These are phyloP conservation scores for Sinotaia quadrata DNA, from an alignment of 2,888 invertebrate genomes.

Conservation along the genomic window DNA sequence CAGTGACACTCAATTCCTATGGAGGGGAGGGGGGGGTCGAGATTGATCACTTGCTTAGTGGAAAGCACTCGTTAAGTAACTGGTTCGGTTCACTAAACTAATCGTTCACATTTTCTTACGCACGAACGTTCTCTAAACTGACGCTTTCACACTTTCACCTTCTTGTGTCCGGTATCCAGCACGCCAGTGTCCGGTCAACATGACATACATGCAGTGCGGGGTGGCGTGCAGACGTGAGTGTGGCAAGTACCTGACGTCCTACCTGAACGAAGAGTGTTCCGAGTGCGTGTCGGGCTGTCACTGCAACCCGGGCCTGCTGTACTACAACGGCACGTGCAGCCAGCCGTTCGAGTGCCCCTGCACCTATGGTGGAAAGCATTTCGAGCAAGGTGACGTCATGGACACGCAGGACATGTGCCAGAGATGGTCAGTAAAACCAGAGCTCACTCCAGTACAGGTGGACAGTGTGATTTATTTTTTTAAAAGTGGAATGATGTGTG, in stretches of 20 bases:
- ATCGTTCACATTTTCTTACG: no score
- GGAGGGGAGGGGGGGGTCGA: no score
- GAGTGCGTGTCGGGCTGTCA: conserved; percentile 33
- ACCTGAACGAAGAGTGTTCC: conserved; percentile 20
- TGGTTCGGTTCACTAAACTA: no score
- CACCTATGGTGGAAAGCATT: conserved; percentile 27
- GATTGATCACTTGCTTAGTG: no score
- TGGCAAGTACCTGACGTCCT: conserved; percentile 20
- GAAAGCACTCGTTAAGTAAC: no score
- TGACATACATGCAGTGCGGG: conserved; percentile 32
- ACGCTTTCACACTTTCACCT: no score
- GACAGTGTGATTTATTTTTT: no score
- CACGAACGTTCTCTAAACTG: no score
- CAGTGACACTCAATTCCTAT: no score
- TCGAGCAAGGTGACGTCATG: conserved; percentile 8
- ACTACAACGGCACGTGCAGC: conserved; percentile 44
- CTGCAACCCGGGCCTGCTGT: conserved; percentile 29
- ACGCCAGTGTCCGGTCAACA: conserved; percentile 27
- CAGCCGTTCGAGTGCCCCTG: conserved; percentile 45
- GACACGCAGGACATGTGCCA: conserved; percentile 21
- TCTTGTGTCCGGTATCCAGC: no score
- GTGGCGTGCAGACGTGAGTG: conserved; percentile 24
- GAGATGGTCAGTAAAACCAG: conserved; percentile 29
- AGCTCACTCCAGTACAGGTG: no score
- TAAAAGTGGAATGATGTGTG: no score